Evolutionary conservation across 2,888 invertebrate species (phyloP).

Genomic region (Oligia fasciuncula): DNA sequence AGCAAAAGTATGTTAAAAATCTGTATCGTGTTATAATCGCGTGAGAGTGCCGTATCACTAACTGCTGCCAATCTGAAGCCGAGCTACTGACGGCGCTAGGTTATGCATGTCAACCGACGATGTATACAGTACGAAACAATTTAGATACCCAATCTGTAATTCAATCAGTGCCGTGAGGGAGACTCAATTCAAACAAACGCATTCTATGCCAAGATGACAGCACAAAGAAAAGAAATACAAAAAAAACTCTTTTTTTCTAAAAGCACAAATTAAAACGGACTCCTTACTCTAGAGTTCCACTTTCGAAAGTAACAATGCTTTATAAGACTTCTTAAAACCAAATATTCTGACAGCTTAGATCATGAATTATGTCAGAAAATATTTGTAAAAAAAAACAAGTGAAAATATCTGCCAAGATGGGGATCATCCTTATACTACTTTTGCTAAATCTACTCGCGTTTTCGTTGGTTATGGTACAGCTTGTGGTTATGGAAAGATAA

Average conservation of each 20-base stretch:
- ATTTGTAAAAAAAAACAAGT: slow-evolving; percentile 11
- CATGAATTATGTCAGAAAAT: slow-evolving; percentile 2
- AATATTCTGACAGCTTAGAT: slow-evolving; percentile 24
- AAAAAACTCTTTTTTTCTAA: background rate
- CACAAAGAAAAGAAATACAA: slow-evolving; percentile 20
- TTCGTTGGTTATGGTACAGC: background rate
- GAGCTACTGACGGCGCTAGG: slow-evolving; percentile 58
- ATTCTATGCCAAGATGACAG: slow-evolving; percentile 30
- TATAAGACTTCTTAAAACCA: slow-evolving; percentile 1
- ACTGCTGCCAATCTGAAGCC: slow-evolving; percentile 65
- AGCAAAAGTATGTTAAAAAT: slow-evolving; percentile 39
- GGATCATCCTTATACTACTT: background rate
- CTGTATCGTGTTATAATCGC: slow-evolving; percentile 29
- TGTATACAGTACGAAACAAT: slow-evolving; percentile 63
- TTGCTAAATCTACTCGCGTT: slow-evolving; percentile 1
- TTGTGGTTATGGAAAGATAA: background rate
- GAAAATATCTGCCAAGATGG: slow-evolving; percentile 18
- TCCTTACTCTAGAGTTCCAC: slow-evolving; percentile 25
- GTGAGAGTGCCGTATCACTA: slow-evolving; percentile 68
- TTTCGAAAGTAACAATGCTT: slow-evolving; percentile 24
- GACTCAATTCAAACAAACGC: slow-evolving; percentile 21
- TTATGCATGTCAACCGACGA: slow-evolving; percentile 62
- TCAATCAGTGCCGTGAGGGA: slow-evolving; percentile 67
- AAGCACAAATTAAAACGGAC: background rate
- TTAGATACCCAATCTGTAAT: slow-evolving; percentile 60